Evolutionary conservation across 2,888 invertebrate genomes (phyloP).

Genomic region (Rutpela maculata): DNA sequence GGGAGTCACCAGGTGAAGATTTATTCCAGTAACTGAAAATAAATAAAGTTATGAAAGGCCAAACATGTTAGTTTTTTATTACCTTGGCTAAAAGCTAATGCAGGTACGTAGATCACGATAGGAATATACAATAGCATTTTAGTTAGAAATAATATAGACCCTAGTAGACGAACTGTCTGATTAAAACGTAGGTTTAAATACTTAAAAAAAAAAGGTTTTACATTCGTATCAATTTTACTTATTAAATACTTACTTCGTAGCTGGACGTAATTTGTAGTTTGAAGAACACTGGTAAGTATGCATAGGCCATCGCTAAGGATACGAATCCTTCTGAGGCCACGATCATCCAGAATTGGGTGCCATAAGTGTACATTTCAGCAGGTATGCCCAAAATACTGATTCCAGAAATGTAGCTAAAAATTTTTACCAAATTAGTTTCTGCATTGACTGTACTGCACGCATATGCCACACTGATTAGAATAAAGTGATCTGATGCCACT

Average conservation of each 20-base stretch:
- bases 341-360: conserved; percentile 83
- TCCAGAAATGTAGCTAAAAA: conserved; percentile 84
- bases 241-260: conserved; percentile 78
- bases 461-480: no score
- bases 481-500: no score
- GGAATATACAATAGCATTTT: conserved; percentile 88
- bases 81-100: conserved; percentile 90
- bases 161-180: conserved; percentile 81
- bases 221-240: conserved; percentile 31
- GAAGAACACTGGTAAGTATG: conserved; percentile 85
- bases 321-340: conserved; percentile 81
- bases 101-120: conserved; percentile 91
- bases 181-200: conserved; percentile 83
- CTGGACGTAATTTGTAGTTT: conserved; percentile 84
- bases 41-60: conserved; percentile 45
- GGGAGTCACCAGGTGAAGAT: conserved; percentile 86
- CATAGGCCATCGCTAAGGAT: conserved; percentile 80
- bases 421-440: conserved; percentile 2
- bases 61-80: conserved; percentile 55
- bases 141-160: conserved; percentile 82
- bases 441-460: no score
- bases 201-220: conserved; percentile 72
- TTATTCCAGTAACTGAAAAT: conserved; percentile 86
- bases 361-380: conserved; percentile 86
- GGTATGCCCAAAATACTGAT: conserved; percentile 84